A percentile compares a stretch with the other conserved stretches of the same genome.
Evolutionary conservation across 2,797 vertebrate genomes (phyloP).

Genomic region (Avahi laniger): DNA sequence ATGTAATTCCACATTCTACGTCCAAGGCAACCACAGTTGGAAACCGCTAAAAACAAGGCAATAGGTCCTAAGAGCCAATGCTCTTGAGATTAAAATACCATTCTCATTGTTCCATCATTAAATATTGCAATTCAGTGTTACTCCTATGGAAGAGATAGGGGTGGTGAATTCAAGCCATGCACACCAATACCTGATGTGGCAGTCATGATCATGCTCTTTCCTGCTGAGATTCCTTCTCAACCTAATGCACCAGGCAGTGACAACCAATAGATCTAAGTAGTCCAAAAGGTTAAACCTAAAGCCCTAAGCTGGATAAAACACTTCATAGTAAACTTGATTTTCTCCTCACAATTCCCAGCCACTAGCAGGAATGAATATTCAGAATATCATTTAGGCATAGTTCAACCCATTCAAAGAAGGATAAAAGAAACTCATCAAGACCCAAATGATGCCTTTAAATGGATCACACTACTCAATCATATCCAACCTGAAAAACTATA

Average conservation of each 20-base stretch:
- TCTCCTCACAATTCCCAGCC: not conserved
- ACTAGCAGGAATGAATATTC: not conserved
- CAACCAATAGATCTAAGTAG: not conserved
- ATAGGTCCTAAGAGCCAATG: not conserved
- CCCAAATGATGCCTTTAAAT: not conserved
- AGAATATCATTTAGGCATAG: not conserved
- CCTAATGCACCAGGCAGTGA: not conserved
- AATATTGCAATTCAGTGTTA: not conserved
- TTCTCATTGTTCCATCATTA: not conserved
- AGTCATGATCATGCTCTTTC: not conserved
- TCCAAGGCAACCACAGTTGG: not conserved
- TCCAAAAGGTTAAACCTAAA: not conserved
- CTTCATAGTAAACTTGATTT: not conserved
- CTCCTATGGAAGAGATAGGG: not conserved
- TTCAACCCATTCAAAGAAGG: not conserved
- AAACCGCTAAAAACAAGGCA: not conserved
- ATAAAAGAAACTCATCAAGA: not conserved
- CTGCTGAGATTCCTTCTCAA: not conserved
- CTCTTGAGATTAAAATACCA: not conserved
- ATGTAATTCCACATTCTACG: not conserved
- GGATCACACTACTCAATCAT: not conserved
- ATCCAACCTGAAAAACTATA: not conserved
- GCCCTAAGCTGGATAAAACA: not conserved
- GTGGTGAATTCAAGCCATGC: fast-evolving
- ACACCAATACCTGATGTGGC: fast-evolving